Evolutionary conservation across 1,140 invertebrate species (phyloP), one percentile per base, ranked within the genome.

Genomic region (Lucilia cuprina): DNA sequence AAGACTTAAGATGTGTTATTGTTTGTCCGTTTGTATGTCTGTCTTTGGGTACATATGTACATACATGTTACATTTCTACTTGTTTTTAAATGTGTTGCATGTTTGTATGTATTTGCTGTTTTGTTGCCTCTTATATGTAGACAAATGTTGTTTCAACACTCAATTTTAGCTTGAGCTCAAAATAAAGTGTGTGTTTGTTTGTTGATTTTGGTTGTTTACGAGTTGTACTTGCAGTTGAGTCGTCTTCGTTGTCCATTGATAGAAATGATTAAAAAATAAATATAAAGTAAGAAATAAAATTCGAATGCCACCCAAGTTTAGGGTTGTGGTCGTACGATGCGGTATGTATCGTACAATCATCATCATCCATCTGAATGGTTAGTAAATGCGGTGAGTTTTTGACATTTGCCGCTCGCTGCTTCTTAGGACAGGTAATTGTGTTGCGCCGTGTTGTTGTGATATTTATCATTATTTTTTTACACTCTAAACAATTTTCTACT

Each of bases 381-480:
- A 70, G 65, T 70, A 70, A 30, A 70, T 70, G 65, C 19, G 65
- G n/a, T 70, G 65, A 70, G 65, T 70, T 70, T 70, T 70, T 70
- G 65, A 70, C 65, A 70, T 70, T 70, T 70, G 65, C 65, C 65
- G 65, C 65, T 70, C 19, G 65, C 65, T 70, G 65, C n/a, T 70
- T 19, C 19, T 70, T 70, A 21, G 19, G 65, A 21, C n/a, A 21
- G 65, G 65, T 70, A 70, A 70, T 70, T 70, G 65, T 70, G 65
- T 21, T 65, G 60, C 25, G 41, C 41, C 41, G 41, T 41, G 41
- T 41, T 70, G 65, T 21, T 70, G n/a, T 70, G 50, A 55, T 55
- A 70, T 70, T 70, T 70, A 55, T 55, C 50, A 19, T 70, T 19
- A 70, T 21, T 70, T 70, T 70, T 21, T 12, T 70, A 70, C 65